A percentile compares a stretch with the other conserved stretches of the same genome.
Conservation (phyloP, 2,888 invertebrate species). For the Antheraea assamensis region DNA sequence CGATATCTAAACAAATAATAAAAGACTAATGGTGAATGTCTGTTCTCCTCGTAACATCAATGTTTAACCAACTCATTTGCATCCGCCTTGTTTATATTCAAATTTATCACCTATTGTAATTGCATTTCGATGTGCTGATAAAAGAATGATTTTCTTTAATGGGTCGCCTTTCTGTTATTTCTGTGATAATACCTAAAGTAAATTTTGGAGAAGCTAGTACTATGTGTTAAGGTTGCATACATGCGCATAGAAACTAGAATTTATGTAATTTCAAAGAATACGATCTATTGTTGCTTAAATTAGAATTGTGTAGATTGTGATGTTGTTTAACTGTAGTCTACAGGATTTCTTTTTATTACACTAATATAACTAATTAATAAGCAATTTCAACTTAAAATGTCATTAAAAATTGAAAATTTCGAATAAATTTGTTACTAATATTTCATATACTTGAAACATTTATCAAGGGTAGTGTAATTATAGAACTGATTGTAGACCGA, state of each 20-base stretch:
- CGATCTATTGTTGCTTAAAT: neutral
- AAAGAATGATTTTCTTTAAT: slow-evolving; percentile 36
- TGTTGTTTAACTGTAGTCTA: neutral
- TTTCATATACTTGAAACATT: neutral
- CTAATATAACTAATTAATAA: neutral
- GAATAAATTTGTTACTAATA: neutral
- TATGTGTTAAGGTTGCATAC: neutral
- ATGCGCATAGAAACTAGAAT: neutral
- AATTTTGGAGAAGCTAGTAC: neutral
- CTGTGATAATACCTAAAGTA: neutral
- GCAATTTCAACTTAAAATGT: neutral
- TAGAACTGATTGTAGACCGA: slow-evolving; percentile 34
- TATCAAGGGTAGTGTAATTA: slow-evolving; percentile 16
- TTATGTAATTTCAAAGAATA: neutral
- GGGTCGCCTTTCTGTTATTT: neutral
- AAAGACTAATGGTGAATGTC: slow-evolving; percentile 74
- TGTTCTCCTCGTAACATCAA: slow-evolving; percentile 68
- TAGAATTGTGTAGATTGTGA: neutral
- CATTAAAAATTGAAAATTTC: neutral
- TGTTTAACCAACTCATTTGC: slow-evolving; percentile 77
- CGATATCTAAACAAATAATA: slow-evolving; percentile 74
- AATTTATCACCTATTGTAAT: slow-evolving; percentile 66
- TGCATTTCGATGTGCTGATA: slow-evolving; percentile 61
- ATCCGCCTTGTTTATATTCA: slow-evolving; percentile 59
- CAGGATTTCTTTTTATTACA: neutral